Evolutionary conservation across 2,888 invertebrate genomes (phyloP), one percentile per base, ranked within the genome.

Genomic region (Miltochrista miniata): DNA sequence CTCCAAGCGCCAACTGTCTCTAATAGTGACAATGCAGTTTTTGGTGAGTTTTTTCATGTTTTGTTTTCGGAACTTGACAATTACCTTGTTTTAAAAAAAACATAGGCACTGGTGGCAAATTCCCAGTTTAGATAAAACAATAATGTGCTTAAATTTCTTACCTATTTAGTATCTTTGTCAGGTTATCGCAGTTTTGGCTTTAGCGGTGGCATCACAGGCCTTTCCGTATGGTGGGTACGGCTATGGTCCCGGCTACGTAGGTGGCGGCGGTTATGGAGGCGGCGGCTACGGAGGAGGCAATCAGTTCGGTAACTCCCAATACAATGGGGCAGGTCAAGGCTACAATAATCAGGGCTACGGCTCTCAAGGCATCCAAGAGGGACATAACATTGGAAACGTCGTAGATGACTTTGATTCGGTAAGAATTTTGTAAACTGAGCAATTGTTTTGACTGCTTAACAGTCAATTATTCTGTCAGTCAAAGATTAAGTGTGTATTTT

Each of bases 171-270:
- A 24, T 24, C 18, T 24, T 24, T 37, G 40, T 24, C 30, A 66
- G 66, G 42, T 64, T 15, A 50, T 68, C 30, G 49, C 49, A 48
- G 51, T 43, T 11, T 55, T 1, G 2, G 18, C 18, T 40, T 15
- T n/a, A 49, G 41, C 62, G 35, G 60, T 50, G 0, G 47, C 37
- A 10, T 56, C 47, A 7, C 57, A 60, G 39, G 66, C 62, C 0
- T 0, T 34, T 0, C 44, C 33, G 0, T 37, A 14, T 13, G 31
- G 2, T 24, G 49, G 18, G 2, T 5, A 4, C 18, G 18, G 31
- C 24, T 7, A 0, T 4, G 12, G 18, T 24, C 18, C 5, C 18
- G 18, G 31, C 24, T 7, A 0, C 7, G 12, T 41, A 30, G 11
- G 45, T 24, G 11, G 5, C 5, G 18, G 18, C 41, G 0, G 53